Evolutionary conservation across 2,113 vertebrate species (phyloP).

Genomic region (Melanocharis versteri): DNA sequence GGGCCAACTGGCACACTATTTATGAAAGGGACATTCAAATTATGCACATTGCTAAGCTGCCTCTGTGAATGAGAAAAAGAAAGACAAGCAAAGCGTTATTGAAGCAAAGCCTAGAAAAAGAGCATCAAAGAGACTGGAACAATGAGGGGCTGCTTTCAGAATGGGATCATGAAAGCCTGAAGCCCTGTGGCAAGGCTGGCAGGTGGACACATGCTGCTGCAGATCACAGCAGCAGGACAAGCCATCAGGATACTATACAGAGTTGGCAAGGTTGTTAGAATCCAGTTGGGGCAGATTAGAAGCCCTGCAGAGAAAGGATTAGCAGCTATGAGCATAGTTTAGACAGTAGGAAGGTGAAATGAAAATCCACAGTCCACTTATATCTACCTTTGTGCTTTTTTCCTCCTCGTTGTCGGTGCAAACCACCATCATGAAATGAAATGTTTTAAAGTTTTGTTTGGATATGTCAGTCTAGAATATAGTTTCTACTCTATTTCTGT

Average conservation of each 20-base stretch:
- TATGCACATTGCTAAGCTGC: neutral
- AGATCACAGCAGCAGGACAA: conserved; percentile 32
- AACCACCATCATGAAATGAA: neutral
- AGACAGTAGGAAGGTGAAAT: neutral
- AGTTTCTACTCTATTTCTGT: neutral
- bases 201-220: conserved; percentile 24
- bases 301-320: conserved; percentile 28
- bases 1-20: conserved; percentile 18
- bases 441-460: neutral
- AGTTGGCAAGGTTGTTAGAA: conserved; percentile 32
- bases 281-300: conserved; percentile 48
- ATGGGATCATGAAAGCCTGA: neutral
- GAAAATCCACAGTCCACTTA: neutral
- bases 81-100: conserved; percentile 19
- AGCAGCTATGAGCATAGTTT: neutral
- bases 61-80: conserved; percentile 24
- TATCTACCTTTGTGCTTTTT: neutral
- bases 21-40: conserved; percentile 12
- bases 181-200: conserved; percentile 33
- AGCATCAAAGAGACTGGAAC: conserved; percentile 9
- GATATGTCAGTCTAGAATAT: neutral
- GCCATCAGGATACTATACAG: neutral
- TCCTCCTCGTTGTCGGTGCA: neutral
- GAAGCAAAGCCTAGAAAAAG: conserved; percentile 44
- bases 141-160: neutral